phyloP scores from a whole-genome alignment of 2,888 invertebrate genomes.

The Blastobasis adustella region DNA sequence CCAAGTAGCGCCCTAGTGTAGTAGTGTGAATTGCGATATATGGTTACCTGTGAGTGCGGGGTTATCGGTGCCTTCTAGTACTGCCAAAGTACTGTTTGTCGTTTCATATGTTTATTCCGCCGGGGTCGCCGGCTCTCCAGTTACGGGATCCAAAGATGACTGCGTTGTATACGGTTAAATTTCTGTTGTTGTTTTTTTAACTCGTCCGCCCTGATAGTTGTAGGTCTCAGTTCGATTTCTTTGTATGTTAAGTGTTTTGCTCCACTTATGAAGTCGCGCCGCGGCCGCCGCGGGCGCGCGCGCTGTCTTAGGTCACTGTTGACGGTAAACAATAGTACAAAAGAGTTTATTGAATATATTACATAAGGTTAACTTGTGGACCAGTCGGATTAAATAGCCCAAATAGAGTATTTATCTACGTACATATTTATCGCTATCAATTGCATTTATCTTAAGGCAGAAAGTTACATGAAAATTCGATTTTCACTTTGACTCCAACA shows the following conservation, averaged over 20 bases:
- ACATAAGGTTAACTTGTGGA: constrained; percentile 64
- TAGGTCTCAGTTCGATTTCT: constrained; percentile 5
- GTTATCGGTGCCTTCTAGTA: constrained; percentile 43
- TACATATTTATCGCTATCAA: constrained; percentile 46
- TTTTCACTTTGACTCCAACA: constrained; percentile 34
- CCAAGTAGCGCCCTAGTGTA: constrained; percentile 40
- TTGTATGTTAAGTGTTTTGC: constrained; percentile 1
- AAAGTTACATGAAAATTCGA: constrained; percentile 45
- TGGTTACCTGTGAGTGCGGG: constrained; percentile 33
- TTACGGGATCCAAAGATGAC: constrained; percentile 56
- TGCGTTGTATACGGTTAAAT: constrained; percentile 54
- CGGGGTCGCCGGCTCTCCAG: constrained; percentile 19
- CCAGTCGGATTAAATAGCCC: constrained; percentile 59
- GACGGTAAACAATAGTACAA: constrained; percentile 65
- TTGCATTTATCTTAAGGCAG: constrained; percentile 59
- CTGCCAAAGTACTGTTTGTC: constrained; percentile 43
- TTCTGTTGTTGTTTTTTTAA: constrained; percentile 45
- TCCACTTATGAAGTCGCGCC: constrained; percentile 3
- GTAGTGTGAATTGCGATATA: constrained; percentile 14
- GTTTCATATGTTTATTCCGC: constrained; percentile 22
- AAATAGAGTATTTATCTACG: constrained; percentile 63
- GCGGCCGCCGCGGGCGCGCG: background rate
- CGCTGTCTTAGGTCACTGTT: constrained; percentile 23
- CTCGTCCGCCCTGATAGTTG: constrained; percentile 7
- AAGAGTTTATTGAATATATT: constrained; percentile 56